These are phyloP conservation scores for Chrysopilus asiliformis DNA, from an alignment of 2,888 invertebrate genomes.

Conservation along the genomic window DNA sequence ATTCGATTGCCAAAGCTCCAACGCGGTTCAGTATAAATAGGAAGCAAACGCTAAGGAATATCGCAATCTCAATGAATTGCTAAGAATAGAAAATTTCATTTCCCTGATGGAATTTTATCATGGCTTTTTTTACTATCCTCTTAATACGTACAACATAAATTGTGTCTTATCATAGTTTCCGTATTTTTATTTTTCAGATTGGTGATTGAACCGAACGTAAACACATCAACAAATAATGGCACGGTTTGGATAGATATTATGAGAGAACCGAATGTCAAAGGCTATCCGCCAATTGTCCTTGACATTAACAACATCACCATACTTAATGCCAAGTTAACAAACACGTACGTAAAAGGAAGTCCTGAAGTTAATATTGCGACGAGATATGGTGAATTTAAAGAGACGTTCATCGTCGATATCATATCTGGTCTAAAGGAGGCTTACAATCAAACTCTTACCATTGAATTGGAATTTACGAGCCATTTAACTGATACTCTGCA, in stretches of 20 bases:
- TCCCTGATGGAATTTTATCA: too few relatives aligned
- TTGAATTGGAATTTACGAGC: constrained; percentile 41
- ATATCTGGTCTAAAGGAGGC: constrained; percentile 6
- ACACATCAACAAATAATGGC: constrained; percentile 28
- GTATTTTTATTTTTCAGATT: constrained; percentile 21
- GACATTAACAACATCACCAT: constrained; percentile 33
- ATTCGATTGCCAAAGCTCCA: too few relatives aligned
- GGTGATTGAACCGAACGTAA: constrained; percentile 31
- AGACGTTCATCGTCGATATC: constrained; percentile 27
- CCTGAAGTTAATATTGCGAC: constrained; percentile 21
- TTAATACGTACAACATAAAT: too few relatives aligned
- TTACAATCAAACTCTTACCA: constrained; percentile 25
- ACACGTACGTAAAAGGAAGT: constrained; percentile 15
- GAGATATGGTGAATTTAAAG: constrained; percentile 28
- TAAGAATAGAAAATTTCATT: too few relatives aligned
- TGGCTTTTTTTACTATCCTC: too few relatives aligned
- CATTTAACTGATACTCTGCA: constrained; percentile 41
- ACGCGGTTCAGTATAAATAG: too few relatives aligned
- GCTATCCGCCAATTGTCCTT: constrained; percentile 30
- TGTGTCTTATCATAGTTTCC: too few relatives aligned
- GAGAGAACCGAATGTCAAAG: constrained; percentile 24
- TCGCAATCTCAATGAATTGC: too few relatives aligned
- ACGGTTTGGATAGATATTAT: constrained; percentile 27
- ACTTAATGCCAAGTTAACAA: constrained; percentile 26
- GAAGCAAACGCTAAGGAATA: too few relatives aligned